Evolutionary conservation across 2,797 vertebrate genomes (phyloP).

Genomic region (Sebastes iracundus): DNA sequence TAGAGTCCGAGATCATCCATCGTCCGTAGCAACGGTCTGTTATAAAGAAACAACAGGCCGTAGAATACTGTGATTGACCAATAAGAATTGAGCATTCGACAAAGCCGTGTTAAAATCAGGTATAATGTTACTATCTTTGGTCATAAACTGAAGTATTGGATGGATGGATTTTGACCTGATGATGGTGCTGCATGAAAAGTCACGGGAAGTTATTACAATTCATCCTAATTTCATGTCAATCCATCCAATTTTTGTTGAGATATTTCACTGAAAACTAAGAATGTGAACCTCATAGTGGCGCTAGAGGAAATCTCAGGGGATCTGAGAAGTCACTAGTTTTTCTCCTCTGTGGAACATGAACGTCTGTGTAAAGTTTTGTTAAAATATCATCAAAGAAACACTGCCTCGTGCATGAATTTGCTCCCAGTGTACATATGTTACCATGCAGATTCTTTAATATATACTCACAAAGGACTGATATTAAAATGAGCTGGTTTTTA

Average conservation of each 20-base stretch:
- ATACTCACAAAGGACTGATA: constrained; percentile 16
- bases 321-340: neutral
- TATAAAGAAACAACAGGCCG: no score
- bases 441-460: constrained; percentile 3
- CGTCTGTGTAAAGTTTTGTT: neutral
- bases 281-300: neutral
- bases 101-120: no score
- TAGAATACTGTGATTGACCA: no score
- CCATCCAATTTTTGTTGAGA: neutral
- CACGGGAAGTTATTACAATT: neutral
- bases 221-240: neutral
- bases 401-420: constrained; percentile 7
- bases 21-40: no score
- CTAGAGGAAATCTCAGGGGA: neutral
- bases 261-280: neutral
- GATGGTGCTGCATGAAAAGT: neutral
- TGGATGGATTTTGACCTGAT: neutral
- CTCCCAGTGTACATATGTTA: constrained; percentile 2
- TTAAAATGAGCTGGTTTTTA: constrained; percentile 46
- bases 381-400: constrained; percentile 20
- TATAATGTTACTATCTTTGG: no score
- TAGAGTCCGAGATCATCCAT: no score
- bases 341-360: neutral
- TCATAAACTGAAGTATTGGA: neutral
- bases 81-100: no score